A percentile compares a stretch with the other conserved stretches of the same genome.
Evolutionary conservation across 1,140 invertebrate genomes (phyloP).

Genomic region (Diplogasteroides magnus): DNA sequence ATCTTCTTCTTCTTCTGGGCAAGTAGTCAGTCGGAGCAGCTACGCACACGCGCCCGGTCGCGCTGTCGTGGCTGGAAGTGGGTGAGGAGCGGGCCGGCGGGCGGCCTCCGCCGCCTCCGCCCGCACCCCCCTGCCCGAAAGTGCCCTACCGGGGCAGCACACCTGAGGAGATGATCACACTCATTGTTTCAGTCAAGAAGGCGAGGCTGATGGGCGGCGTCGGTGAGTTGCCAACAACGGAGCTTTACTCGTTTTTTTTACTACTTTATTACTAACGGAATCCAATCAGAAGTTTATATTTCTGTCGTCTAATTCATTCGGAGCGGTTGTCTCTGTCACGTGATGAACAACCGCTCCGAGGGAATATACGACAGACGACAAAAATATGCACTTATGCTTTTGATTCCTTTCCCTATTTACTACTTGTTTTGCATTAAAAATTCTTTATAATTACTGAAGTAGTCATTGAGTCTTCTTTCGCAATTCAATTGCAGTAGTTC

Average conservation of each 20-base stretch:
- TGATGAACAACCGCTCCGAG: no score
- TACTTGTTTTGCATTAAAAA: neutral
- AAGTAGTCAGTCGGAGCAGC: no score
- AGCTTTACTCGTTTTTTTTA: neutral
- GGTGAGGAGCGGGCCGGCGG: no score
- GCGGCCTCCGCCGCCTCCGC: neutral
- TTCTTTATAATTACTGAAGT: neutral
- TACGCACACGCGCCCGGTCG: no score
- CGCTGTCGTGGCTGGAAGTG: no score
- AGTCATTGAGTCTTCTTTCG: neutral
- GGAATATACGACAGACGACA: slow-evolving; percentile 1
- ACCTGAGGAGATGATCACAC: slow-evolving; percentile 26
- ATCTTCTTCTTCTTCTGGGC: no score
- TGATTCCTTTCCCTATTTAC: neutral
- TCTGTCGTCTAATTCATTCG: no score
- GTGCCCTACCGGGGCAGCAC: neutral
- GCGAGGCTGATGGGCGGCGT: slow-evolving; percentile 34
- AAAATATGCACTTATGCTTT: neutral
- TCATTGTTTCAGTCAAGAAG: slow-evolving; percentile 40
- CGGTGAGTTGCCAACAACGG: no score
- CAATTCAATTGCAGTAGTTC: no score
- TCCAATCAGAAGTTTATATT: no score
- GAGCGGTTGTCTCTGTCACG: no score
- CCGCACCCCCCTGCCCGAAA: neutral
- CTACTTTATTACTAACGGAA: neutral